Base-by-base conservation (phyloP, 2,113 vertebrate species). In the Leptosomus discolor region DNA sequence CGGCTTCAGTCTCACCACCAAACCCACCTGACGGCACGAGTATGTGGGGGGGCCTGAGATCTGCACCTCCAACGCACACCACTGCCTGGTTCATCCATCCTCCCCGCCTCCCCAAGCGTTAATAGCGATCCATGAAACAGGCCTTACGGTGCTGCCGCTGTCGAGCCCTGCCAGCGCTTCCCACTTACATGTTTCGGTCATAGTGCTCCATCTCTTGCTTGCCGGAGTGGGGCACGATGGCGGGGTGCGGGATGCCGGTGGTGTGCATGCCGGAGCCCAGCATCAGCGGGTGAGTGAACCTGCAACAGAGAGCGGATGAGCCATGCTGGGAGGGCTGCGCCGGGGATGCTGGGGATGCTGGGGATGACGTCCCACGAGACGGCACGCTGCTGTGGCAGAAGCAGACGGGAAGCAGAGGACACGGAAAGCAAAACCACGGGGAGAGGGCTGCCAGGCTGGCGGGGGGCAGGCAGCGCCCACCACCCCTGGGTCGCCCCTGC, bases 201-300 rank as follows among this genome's bases (percentile, higher is more conserved):
- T 99, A 99, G 81, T 99, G 98, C 46, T 99, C 99, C 57, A 99
- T 98, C 78, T 99, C 99, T 96, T 99, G 99, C 98, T 99, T 99
- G 96, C 99, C 99, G 60, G 99, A 98, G 92, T 99, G 97, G 94
- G 99, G 99, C 97, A 99, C 98, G 82, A 99, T 99, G 88, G 99
- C 99, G 0, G 99, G 99, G 96, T 99, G 99, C 6, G 99, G 99
- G 98, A 99, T 99, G 94, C 99, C 99, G 4, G 99, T 99, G 12
- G 99, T 98, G 96, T 99, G 99, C 98, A 99, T 99, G 80, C 99
- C 98, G 1, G 99, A 99, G 85, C 99, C 98, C 83, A 99, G 98
- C 99, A 99, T 99, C 97, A 99, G 98, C 5, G 99, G 99, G 97
- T 99, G 99, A 85, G 99, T 98, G 98, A 99, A 99, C 99, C 99